phyloP scores from a whole-genome alignment of 2,888 invertebrate genomes.

The Acrocera orbiculus region DNA sequence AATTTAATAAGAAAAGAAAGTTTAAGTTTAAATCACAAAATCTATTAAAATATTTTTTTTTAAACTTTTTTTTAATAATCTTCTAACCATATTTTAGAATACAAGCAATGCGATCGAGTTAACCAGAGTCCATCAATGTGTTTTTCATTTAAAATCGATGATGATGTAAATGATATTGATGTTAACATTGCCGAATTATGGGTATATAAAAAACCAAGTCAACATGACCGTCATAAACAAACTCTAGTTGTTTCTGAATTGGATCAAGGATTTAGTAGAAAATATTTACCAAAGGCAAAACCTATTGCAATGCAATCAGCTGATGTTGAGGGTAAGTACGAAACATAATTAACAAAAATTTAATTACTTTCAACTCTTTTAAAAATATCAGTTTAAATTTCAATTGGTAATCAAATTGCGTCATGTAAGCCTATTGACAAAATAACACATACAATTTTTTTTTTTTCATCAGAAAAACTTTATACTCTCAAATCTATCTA shows the following conservation, averaged over 20 bases:
- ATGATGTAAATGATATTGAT: slow-evolving; percentile 53
- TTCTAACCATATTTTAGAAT: slow-evolving; percentile 33
- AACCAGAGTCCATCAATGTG: slow-evolving; percentile 45
- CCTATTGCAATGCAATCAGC: slow-evolving; percentile 64
- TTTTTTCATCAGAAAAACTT: no score
- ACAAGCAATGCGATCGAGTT: slow-evolving; percentile 32
- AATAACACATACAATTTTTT: no score
- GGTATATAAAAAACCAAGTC: slow-evolving; percentile 46
- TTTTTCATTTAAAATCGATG: slow-evolving; percentile 58
- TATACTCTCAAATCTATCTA: no score
- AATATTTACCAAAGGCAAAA: slow-evolving; percentile 58
- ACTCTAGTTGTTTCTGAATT: slow-evolving; percentile 64
- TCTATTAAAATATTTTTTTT: no score
- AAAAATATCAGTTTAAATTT: no score
- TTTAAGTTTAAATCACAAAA: no score
- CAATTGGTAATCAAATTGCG: no score
- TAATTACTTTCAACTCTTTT: no score
- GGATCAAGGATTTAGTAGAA: slow-evolving; percentile 50
- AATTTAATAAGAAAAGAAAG: no score
- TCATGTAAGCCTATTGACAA: no score
- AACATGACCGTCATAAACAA: slow-evolving; percentile 32
- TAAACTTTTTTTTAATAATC: no score
- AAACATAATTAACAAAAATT: no score
- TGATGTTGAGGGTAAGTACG: slow-evolving; percentile 40
- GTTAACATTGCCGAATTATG: slow-evolving; percentile 64